These are phyloP conservation scores for Ruditapes philippinarum DNA, from an alignment of 1,140 invertebrate genomes.

Conservation along the genomic window DNA sequence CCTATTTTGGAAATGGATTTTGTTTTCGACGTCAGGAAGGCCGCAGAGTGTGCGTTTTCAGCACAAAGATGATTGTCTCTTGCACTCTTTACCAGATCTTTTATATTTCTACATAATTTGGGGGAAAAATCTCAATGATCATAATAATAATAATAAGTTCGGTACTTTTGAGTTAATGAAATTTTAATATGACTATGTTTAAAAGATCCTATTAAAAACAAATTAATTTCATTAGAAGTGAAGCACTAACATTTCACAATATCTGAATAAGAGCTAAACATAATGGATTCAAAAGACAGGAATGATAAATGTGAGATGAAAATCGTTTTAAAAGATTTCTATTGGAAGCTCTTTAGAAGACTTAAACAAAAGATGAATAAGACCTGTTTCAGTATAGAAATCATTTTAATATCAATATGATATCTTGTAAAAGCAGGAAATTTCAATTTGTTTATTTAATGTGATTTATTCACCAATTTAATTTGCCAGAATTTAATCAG, in stretches of 20 bases:
- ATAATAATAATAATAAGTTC: too few relatives aligned
- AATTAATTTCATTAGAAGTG: conserved; percentile 8
- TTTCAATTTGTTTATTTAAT: conserved; percentile 2
- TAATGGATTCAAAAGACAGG: not conserved
- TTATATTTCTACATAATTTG: too few relatives aligned
- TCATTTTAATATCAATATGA: not conserved
- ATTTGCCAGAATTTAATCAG: conserved; percentile 22
- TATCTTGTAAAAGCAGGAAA: not conserved
- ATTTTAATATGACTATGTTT: too few relatives aligned
- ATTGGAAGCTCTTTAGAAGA: not conserved
- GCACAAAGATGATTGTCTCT: not conserved
- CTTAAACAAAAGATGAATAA: not conserved
- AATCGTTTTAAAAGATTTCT: not conserved
- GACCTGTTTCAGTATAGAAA: not conserved
- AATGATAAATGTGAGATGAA: not conserved
- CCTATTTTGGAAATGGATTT: not conserved
- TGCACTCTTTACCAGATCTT: conserved; percentile 31
- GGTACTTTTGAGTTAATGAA: too few relatives aligned
- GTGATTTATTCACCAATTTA: conserved; percentile 7
- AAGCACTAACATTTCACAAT: not conserved
- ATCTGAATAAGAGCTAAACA: not conserved
- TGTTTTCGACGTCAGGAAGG: not conserved
- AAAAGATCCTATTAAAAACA: not conserved
- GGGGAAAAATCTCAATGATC: too few relatives aligned
- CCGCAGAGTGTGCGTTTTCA: not conserved